These are phyloP conservation scores for Eristalis arbustorum DNA, from an alignment of 2,888 invertebrate genomes.

Conservation along the genomic window DNA sequence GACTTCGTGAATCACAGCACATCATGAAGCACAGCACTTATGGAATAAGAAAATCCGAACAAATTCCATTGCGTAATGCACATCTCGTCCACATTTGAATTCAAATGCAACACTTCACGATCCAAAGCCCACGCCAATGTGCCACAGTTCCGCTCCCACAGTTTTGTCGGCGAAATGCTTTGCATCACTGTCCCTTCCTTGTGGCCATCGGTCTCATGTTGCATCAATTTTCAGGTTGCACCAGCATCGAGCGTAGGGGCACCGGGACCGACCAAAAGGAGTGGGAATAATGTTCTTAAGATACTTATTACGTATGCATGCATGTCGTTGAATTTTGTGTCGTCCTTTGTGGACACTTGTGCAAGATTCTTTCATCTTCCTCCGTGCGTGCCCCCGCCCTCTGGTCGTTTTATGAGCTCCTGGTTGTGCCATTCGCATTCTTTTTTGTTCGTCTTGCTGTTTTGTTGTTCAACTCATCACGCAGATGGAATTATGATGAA, in stretches of 20 bases:
- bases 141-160: neutral
- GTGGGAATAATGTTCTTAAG: slow-evolving; percentile 62
- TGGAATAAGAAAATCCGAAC: neutral
- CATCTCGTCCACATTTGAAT: too few relatives aligned
- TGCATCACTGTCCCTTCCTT: slow-evolving; percentile 40
- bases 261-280: slow-evolving; percentile 21
- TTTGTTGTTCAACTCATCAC: slow-evolving; percentile 56
- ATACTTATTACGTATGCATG: slow-evolving; percentile 69
- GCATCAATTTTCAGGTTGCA: slow-evolving; percentile 61
- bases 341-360: slow-evolving; percentile 68
- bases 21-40: too few relatives aligned
- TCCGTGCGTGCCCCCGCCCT: too few relatives aligned
- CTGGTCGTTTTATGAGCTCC: neutral
- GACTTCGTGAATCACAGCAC: too few relatives aligned
- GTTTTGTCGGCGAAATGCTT: neutral
- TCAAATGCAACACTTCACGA: neutral
- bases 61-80: neutral
- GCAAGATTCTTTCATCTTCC: slow-evolving; percentile 19
- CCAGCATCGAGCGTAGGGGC: neutral
- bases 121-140: neutral
- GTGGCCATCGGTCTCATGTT: slow-evolving; percentile 3
- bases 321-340: slow-evolving; percentile 68
- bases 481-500: slow-evolving; percentile 70
- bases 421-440: neutral
- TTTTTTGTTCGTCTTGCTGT: neutral